Percentiles rank a stretch among this genome's conserved stretches.
Evolutionary conservation across 2,113 vertebrate genomes (phyloP).

Genomic region (Leucopsar rothschildi): DNA sequence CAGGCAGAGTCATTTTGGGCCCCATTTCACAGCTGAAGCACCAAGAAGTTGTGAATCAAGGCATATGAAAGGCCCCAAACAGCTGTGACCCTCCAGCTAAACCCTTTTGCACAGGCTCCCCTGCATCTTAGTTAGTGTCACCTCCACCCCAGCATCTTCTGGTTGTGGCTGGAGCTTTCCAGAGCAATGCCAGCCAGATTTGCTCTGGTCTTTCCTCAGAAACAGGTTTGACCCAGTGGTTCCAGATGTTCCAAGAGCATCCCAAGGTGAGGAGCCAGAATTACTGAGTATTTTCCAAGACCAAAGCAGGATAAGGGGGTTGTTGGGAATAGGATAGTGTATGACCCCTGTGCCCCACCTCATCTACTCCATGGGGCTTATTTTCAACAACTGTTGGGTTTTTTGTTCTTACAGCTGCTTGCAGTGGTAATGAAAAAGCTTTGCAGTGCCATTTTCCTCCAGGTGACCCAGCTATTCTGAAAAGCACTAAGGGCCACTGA

Average conservation of each 20-base stretch:
- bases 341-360: background rate
- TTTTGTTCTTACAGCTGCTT: background rate
- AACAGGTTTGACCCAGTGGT: background rate
- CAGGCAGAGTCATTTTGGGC: accelerated
- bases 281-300: background rate
- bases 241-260: background rate
- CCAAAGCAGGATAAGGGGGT: background rate
- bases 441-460: background rate
- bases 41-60: background rate
- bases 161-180: background rate
- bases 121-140: background rate
- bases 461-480: slow-evolving; percentile 9
- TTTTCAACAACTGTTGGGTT: background rate
- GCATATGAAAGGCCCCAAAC: background rate
- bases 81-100: background rate
- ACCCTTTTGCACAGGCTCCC: background rate
- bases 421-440: background rate
- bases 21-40: background rate
- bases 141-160: background rate
- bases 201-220: background rate
- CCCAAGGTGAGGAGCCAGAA: background rate
- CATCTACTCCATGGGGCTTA: background rate
- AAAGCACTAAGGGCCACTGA: slow-evolving; percentile 31
- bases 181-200: background rate
- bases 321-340: background rate